A percentile compares a stretch with the other conserved stretches of the same genome.
phyloP scores from a whole-genome alignment of 1,140 invertebrate species.

The Drosophila mauritiana region DNA sequence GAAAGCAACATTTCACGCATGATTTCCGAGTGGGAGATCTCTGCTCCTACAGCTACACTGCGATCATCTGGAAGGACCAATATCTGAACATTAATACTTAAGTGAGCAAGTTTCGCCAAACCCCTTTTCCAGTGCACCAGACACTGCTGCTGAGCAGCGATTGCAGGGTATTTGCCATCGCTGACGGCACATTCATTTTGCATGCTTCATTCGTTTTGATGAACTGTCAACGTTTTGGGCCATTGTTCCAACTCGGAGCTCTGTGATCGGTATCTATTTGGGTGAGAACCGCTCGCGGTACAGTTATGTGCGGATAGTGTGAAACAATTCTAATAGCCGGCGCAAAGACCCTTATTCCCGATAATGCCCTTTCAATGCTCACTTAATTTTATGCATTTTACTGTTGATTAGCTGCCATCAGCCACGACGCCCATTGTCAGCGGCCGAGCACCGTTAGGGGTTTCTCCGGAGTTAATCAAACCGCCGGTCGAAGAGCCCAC shows the following conservation, averaged over 20 bases:
- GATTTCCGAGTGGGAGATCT: constrained; percentile 35
- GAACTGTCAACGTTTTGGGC: constrained; percentile 78
- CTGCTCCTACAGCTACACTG: constrained; percentile 1
- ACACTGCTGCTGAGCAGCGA: not conserved
- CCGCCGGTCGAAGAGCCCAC: constrained; percentile 31
- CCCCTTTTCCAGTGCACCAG: not conserved
- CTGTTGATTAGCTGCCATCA: constrained; percentile 74
- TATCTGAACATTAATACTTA: not conserved
- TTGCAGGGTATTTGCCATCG: constrained; percentile 9
- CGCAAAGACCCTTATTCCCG: constrained; percentile 5
- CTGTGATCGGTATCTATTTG: constrained; percentile 1
- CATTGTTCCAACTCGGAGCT: constrained; percentile 41
- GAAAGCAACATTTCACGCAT: constrained; percentile 67
- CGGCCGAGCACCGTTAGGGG: constrained; percentile 20
- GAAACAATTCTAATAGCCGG: constrained; percentile 67
- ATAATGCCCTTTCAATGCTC: constrained; percentile 40
- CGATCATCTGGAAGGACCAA: too few species aligned
- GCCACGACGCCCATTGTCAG: constrained; percentile 43
- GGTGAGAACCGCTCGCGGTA: constrained; percentile 38
- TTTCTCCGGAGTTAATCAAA: constrained; percentile 59
- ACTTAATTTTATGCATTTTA: constrained; percentile 81
- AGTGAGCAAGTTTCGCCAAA: not conserved
- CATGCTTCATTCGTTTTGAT: constrained; percentile 81
- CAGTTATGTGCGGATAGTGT: constrained; percentile 64
- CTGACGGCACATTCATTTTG: constrained; percentile 57